These are phyloP conservation scores for human DNA, from an alignment of 2,113 vertebrate genomes.

Conservation along the genomic window DNA sequence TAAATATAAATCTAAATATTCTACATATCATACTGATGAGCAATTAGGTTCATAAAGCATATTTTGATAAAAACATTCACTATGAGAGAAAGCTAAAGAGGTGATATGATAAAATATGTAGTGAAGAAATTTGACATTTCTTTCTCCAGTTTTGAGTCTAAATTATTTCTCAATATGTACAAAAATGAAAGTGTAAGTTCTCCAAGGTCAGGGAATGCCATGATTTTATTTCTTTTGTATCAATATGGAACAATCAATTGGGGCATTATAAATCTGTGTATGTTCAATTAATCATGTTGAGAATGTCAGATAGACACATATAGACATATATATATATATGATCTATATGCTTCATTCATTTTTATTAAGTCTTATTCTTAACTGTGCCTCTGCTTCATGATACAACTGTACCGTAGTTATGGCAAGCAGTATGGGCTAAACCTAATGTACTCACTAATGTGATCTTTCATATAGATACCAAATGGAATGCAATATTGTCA, in stretches of 20 bases:
- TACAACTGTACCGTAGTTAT: neutral
- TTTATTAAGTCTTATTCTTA: neutral
- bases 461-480: neutral
- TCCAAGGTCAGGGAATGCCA: neutral
- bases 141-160: neutral
- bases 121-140: neutral
- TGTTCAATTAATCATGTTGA: neutral
- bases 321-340: neutral
- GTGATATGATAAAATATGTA: neutral
- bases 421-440: neutral
- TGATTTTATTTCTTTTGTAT: neutral
- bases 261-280: neutral
- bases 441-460: neutral
- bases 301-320: neutral
- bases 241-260: neutral
- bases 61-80: slow-evolving; percentile 36
- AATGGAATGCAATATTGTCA: neutral
- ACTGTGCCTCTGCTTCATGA: neutral
- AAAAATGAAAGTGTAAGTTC: neutral
- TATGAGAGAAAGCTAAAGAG: slow-evolving; percentile 10
- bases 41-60: slow-evolving; percentile 37
- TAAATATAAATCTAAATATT: slow-evolving; percentile 51
- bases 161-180: neutral
- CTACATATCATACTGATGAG: neutral
- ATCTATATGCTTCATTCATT: neutral